phyloP scores from a whole-genome alignment of 2,113 vertebrate genomes.

The Sylvietta virens region DNA sequence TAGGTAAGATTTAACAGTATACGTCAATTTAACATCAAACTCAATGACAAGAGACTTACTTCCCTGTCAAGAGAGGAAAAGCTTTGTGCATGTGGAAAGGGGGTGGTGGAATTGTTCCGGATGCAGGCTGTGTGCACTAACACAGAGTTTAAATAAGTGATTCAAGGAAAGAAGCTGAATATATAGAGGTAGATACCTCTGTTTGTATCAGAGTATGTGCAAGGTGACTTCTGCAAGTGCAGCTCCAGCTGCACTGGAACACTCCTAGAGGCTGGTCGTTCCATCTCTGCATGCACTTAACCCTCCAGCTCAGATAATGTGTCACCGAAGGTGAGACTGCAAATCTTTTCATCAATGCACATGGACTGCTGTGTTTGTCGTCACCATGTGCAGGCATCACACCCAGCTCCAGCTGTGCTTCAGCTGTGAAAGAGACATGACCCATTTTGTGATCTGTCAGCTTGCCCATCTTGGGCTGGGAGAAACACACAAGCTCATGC shows the following conservation, averaged over 20 bases:
- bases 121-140: background rate
- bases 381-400: background rate
- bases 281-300: accelerated
- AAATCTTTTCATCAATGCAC: accelerated
- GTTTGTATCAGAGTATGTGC: background rate
- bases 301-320: background rate
- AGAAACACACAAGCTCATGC: background rate
- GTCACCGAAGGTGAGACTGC: accelerated
- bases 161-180: background rate
- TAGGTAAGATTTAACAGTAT: conserved; percentile 49
- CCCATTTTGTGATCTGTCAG: accelerated
- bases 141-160: conserved; percentile 13
- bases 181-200: background rate
- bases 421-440: background rate
- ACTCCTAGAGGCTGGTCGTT: background rate
- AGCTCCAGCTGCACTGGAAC: background rate
- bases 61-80: background rate
- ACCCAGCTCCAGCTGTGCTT: background rate
- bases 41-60: background rate
- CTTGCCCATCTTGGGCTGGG: background rate
- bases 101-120: background rate
- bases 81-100: background rate
- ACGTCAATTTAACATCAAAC: background rate
- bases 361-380: accelerated
- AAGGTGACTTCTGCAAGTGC: background rate